Conservation (phyloP, 1,140 invertebrate species). For the Meloidogyne floridensis region DNA sequence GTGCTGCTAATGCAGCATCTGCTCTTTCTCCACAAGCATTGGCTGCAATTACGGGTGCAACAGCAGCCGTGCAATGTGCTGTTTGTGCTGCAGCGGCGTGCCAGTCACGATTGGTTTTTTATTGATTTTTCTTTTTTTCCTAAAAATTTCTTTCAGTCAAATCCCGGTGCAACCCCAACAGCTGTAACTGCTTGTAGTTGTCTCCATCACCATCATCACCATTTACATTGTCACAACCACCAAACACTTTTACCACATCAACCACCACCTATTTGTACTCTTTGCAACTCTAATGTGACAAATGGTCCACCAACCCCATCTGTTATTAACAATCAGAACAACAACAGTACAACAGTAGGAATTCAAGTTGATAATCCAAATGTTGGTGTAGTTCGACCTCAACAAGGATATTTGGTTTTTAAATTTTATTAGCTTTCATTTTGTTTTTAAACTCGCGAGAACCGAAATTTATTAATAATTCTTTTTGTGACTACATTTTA, state of each 20-base stretch:
- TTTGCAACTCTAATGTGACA: slow-evolving; percentile 24
- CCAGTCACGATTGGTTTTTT: slow-evolving; percentile 28
- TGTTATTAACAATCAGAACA: slow-evolving; percentile 7
- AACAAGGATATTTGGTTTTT: neutral
- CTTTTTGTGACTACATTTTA: neutral
- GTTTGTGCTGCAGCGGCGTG: slow-evolving; percentile 30
- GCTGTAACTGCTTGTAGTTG: slow-evolving; percentile 27
- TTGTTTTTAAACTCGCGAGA: neutral
- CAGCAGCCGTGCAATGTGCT: slow-evolving; percentile 20
- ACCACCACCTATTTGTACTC: slow-evolving; percentile 20
- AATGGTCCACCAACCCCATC: slow-evolving; percentile 9
- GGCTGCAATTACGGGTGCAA: slow-evolving; percentile 2
- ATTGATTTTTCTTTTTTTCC: neutral
- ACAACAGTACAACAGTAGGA: neutral
- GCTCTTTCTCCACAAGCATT: slow-evolving; percentile 16
- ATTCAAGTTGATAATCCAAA: neutral
- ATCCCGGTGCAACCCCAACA: slow-evolving; percentile 13
- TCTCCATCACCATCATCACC: slow-evolving; percentile 30
- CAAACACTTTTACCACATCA: neutral
- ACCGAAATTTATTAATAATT: neutral
- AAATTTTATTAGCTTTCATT: neutral
- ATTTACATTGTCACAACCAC: slow-evolving; percentile 26
- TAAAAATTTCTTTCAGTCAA: neutral
- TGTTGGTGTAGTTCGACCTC: neutral
- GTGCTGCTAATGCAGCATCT: slow-evolving; percentile 17